Percentiles rank a stretch among this genome's conserved stretches.
Evolutionary conservation across 2,888 invertebrate genomes (phyloP).

Genomic region (Eupeodes latifasciatus): DNA sequence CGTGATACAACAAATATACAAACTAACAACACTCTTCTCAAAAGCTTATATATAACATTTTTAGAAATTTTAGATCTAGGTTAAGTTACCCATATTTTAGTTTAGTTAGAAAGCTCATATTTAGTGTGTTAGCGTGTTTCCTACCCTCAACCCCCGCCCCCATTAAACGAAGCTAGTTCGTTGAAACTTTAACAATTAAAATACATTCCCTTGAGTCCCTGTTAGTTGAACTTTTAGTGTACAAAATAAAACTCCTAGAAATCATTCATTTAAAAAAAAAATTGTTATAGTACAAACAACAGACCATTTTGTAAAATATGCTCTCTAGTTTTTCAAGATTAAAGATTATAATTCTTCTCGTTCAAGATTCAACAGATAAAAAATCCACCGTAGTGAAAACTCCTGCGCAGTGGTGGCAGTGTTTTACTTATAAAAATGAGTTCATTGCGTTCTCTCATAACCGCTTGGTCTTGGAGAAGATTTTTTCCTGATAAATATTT

Average conservation of each 20-base stretch:
- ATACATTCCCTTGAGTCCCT: constrained; percentile 43
- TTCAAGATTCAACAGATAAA: constrained; percentile 61
- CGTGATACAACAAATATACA: not conserved
- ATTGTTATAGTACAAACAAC: constrained; percentile 7
- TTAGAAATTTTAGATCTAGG: constrained; percentile 37
- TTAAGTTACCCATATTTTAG: not conserved
- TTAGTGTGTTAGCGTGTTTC: constrained; percentile 39
- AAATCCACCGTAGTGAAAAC: constrained; percentile 78
- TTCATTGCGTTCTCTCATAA: constrained; percentile 77
- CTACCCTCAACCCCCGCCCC: too few species aligned
- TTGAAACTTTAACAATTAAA: constrained; percentile 20
- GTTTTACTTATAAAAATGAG: constrained; percentile 83
- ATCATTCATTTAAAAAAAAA: constrained; percentile 25
- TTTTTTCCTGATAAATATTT: constrained; percentile 22
- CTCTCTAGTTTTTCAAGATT: constrained; percentile 30
- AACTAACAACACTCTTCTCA: not conserved
- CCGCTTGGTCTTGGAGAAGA: constrained; percentile 82
- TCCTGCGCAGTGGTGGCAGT: constrained; percentile 84
- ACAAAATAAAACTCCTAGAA: not conserved
- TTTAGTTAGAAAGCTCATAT: constrained; percentile 71
- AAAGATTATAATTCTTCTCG: constrained; percentile 50
- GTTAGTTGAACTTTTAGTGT: constrained; percentile 47
- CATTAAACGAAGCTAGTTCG: constrained; percentile 46
- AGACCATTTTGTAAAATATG: constrained; percentile 56
- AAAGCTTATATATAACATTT: constrained; percentile 1